These are phyloP conservation scores for Epistrophe eligans DNA, from an alignment of 2,888 invertebrate genomes.

Conservation along the genomic window DNA sequence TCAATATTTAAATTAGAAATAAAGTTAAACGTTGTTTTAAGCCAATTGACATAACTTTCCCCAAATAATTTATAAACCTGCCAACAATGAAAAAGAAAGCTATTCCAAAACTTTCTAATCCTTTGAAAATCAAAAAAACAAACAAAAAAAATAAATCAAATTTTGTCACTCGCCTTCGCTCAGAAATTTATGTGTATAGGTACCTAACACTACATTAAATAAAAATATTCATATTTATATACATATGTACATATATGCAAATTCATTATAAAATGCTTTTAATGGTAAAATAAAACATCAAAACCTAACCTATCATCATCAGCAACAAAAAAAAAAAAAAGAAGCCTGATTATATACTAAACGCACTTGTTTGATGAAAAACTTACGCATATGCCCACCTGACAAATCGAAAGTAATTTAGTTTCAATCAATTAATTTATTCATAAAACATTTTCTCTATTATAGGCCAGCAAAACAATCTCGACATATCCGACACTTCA, in stretches of 20 bases:
- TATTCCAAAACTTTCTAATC: slow-evolving; percentile 12
- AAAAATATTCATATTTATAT: not conserved
- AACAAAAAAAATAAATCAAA: slow-evolving; percentile 8
- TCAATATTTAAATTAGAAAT: too few relatives aligned
- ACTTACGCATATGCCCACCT: slow-evolving; percentile 25
- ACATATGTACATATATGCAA: not conserved
- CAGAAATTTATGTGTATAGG: not conserved
- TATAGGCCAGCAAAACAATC: slow-evolving; percentile 39
- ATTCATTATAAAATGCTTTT: slow-evolving; percentile 1
- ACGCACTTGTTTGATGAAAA: slow-evolving; percentile 1
- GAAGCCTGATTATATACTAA: not conserved
- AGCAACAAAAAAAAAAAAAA: not conserved
- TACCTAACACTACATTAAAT: too few relatives aligned
- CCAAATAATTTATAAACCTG: not conserved
- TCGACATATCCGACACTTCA: slow-evolving; percentile 46
- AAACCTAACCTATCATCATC: not conserved
- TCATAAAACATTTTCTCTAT: slow-evolving; percentile 65
- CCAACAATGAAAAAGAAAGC: not conserved
- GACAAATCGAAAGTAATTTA: slow-evolving; percentile 73
- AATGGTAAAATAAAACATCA: not conserved
- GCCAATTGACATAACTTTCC: not conserved
- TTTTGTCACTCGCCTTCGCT: slow-evolving; percentile 6
- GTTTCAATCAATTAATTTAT: slow-evolving; percentile 62
- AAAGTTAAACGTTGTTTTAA: too few relatives aligned
- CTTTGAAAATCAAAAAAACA: not conserved